Conservation (phyloP, 1,140 invertebrate species). For the Trichonephila inaurata region DNA sequence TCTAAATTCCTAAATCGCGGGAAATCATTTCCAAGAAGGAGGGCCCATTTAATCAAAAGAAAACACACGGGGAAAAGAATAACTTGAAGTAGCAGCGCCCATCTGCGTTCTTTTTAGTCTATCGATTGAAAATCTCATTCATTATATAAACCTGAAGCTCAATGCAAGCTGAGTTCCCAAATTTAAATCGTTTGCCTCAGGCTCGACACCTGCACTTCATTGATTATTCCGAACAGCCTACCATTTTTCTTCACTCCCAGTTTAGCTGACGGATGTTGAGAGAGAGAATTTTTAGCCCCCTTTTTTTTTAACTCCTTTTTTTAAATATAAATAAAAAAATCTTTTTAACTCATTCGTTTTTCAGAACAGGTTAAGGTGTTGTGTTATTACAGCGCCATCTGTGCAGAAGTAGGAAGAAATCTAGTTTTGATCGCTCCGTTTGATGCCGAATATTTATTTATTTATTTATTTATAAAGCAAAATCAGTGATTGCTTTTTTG, state of each 20-base stretch:
- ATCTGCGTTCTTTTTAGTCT: constrained; percentile 52
- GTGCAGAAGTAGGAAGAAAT: background rate
- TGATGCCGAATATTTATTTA: background rate
- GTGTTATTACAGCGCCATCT: constrained; percentile 12
- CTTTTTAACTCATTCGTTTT: constrained; percentile 2
- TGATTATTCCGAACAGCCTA: constrained; percentile 57
- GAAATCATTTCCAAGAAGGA: background rate
- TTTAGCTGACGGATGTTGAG: constrained; percentile 11
- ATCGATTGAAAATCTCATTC: constrained; percentile 50
- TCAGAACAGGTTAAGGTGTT: constrained; percentile 22
- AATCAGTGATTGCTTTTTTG: background rate
- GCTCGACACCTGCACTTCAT: constrained; percentile 71
- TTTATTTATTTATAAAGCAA: background rate
- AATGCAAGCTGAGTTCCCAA: constrained; percentile 59
- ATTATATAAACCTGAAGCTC: constrained; percentile 55
- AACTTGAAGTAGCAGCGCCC: background rate
- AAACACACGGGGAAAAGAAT: constrained; percentile 30
- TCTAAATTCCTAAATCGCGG: background rate
- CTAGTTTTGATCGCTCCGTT: background rate
- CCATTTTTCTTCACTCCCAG: constrained; percentile 54
- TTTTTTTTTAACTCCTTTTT: background rate
- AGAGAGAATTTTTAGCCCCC: background rate
- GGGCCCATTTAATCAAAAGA: constrained; percentile 57
- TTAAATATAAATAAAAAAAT: background rate
- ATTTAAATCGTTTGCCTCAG: constrained; percentile 50